These are phyloP conservation scores for Meloe dianella DNA, from an alignment of 2,888 invertebrate species.

Conservation along the genomic window DNA sequence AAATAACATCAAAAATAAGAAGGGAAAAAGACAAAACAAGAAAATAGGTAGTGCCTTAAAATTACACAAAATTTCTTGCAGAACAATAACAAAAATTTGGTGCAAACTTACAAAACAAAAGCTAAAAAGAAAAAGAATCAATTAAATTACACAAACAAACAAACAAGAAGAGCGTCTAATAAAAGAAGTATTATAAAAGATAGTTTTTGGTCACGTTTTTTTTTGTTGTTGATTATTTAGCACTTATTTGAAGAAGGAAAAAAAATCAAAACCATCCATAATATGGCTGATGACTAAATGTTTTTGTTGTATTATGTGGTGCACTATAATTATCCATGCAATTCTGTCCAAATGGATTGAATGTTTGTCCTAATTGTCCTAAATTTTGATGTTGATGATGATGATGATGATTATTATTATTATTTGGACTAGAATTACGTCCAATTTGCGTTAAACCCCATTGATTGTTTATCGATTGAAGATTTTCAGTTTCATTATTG, in stretches of 20 bases:
- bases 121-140: not conserved
- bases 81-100: not conserved
- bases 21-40: not conserved
- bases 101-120: not conserved
- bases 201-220: not conserved
- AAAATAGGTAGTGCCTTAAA: not conserved
- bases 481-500: conserved; percentile 56
- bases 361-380: conserved; percentile 39
- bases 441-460: conserved; percentile 49
- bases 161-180: no score
- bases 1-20: no score
- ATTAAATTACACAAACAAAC: not conserved
- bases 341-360: conserved; percentile 45
- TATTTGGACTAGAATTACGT: conserved; percentile 45
- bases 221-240: not conserved
- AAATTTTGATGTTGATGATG: conserved; percentile 29
- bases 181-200: not conserved
- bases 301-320: conserved; percentile 45
- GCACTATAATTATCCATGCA: conserved; percentile 40
- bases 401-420: no score
- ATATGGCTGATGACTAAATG: conserved; percentile 49
- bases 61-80: not conserved
- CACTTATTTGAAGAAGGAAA: no score
- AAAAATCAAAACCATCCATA: conserved; percentile 49
- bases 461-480: conserved; percentile 51